phyloP scores from a whole-genome alignment of 2,113 vertebrate species.

The Oncorhynchus tshawytscha region DNA sequence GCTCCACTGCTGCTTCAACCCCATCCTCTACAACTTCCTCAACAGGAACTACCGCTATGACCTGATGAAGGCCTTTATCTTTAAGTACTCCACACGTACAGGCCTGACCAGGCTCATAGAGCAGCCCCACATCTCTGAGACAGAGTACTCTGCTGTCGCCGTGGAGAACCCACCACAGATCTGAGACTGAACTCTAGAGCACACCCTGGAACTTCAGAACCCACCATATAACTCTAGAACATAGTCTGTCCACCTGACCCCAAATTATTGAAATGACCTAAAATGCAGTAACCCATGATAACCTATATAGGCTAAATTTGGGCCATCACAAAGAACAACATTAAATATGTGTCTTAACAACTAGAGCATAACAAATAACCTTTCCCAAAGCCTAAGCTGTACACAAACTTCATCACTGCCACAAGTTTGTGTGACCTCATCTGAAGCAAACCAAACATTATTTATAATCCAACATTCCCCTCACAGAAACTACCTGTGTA shows the following conservation, averaged over 20 bases:
- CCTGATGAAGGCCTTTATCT: slow-evolving; percentile 97
- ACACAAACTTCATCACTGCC: too few relatives aligned
- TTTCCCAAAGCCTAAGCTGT: background rate
- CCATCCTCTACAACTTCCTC: slow-evolving; percentile 93
- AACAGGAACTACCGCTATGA: slow-evolving; percentile 90
- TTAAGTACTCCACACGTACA: slow-evolving; percentile 92
- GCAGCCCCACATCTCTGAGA: slow-evolving; percentile 80
- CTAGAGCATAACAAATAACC: background rate
- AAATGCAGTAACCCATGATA: background rate
- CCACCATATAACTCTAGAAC: background rate
- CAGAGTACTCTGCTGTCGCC: slow-evolving; percentile 86
- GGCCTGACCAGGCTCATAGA: slow-evolving; percentile 90
- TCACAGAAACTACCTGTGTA: background rate
- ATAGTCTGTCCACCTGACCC: background rate
- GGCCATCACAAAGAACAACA: background rate
- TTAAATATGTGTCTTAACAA: background rate
- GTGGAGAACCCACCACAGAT: slow-evolving; percentile 76
- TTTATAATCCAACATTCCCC: background rate
- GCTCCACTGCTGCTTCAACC: slow-evolving; percentile 94
- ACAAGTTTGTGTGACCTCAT: too few relatives aligned
- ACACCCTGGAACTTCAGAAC: background rate
- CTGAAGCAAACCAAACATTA: too few relatives aligned
- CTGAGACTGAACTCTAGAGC: slow-evolving; percentile 30
- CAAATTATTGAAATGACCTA: background rate
- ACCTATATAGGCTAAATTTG: background rate